Conservation (phyloP, 2,888 invertebrate genomes). For the Diaprepes abbreviatus region DNA sequence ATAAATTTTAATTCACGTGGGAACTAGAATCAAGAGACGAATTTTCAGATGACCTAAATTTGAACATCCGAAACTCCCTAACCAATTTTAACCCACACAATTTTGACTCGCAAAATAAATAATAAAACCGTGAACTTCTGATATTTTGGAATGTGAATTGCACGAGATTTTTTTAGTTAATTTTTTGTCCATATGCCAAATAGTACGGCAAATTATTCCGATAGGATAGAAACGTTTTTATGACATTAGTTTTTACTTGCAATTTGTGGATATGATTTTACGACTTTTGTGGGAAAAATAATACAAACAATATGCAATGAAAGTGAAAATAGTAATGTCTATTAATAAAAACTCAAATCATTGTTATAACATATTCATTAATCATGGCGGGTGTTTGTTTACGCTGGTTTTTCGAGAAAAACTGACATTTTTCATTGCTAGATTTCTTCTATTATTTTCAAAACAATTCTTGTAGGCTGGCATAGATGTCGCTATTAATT, state of each 20-base stretch:
- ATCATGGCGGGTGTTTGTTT: conserved; percentile 19
- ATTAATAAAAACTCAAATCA: conserved; percentile 11
- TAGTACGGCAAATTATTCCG: background rate
- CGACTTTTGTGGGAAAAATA: background rate
- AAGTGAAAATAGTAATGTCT: conserved; percentile 14
- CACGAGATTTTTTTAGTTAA: background rate
- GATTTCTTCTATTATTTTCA: background rate
- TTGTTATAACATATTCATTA: conserved; percentile 17
- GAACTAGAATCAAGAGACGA: conserved; percentile 3
- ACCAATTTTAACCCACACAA: conserved; percentile 32
- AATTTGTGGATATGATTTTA: background rate
- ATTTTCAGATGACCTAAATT: conserved; percentile 42
- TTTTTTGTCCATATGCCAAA: conserved; percentile 21
- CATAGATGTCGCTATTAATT: too few species aligned
- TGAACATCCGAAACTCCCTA: conserved; percentile 39
- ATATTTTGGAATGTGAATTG: conserved; percentile 22
- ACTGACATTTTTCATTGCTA: background rate
- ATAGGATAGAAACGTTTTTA: background rate
- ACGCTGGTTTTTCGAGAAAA: background rate
- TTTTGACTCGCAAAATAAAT: conserved; percentile 24
- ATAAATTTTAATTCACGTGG: conserved; percentile 23
- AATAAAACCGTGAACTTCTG: conserved; percentile 10
- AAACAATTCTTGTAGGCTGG: too few species aligned
- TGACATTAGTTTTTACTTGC: background rate
- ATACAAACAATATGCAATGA: background rate